A percentile compares a stretch with the other conserved stretches of the same genome.
phyloP scores from a whole-genome alignment of 35 echinoderm and acorn worm genomes.

The Lytechinus pictus region DNA sequence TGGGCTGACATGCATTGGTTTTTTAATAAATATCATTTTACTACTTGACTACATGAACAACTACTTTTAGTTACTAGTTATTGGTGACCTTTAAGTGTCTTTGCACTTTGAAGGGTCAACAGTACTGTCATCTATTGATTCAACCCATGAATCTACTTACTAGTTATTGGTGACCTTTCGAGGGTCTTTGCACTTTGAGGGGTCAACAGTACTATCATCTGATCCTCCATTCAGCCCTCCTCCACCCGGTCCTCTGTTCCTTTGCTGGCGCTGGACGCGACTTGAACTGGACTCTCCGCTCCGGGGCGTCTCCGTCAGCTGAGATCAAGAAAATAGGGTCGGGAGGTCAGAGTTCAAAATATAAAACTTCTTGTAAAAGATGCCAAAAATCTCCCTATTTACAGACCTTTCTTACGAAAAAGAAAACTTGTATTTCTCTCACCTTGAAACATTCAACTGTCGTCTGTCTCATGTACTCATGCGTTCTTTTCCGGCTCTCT shows the following conservation, averaged over 20 bases:
- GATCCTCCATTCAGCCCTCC: conserved; percentile 81
- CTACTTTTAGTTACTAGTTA: no score
- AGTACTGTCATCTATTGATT: no score
- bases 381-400: not conserved
- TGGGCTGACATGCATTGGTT: no score
- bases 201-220: conserved; percentile 67
- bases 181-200: conserved; percentile 74
- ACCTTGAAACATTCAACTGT: conserved; percentile 92
- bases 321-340: not conserved
- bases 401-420: no score
- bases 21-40: no score
- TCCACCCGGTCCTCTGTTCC: not conserved
- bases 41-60: no score
- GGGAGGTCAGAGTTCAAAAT: not conserved
- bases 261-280: conserved; percentile 46
- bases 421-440: not conserved
- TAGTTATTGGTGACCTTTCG: conserved; percentile 66
- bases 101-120: no score
- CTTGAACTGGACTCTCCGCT: conserved; percentile 45
- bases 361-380: no score
- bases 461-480: conserved; percentile 81
- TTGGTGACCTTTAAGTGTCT: no score
- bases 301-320: conserved; percentile 81
- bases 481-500: conserved; percentile 22
- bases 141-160: conserved; percentile 73